These are phyloP conservation scores for Coregonus clupeaformis DNA, from an alignment of 2,113 vertebrate genomes.

Conservation along the genomic window DNA sequence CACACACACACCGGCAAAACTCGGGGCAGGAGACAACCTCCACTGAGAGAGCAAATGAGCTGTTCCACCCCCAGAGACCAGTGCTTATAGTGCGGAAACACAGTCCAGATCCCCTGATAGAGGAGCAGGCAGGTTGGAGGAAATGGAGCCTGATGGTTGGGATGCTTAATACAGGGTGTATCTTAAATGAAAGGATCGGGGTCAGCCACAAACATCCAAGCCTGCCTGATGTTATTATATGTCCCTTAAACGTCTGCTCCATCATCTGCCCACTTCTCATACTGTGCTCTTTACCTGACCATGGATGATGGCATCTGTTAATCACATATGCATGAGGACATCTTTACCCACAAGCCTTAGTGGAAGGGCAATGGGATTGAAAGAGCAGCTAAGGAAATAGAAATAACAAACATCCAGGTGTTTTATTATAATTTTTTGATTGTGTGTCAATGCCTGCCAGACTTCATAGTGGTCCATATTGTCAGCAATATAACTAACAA, in stretches of 20 bases:
- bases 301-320: neutral
- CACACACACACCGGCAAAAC: slow-evolving; percentile 20
- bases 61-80: slow-evolving; percentile 50
- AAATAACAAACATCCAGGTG: too few relatives aligned
- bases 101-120: slow-evolving; percentile 17
- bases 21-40: slow-evolving; percentile 47
- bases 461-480: too few relatives aligned
- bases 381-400: too few relatives aligned
- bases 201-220: slow-evolving; percentile 36
- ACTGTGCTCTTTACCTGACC: neutral
- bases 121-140: slow-evolving; percentile 18
- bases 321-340: neutral
- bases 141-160: slow-evolving; percentile 27
- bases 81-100: slow-evolving; percentile 36
- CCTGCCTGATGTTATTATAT: slow-evolving; percentile 10
- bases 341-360: too few relatives aligned
- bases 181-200: slow-evolving; percentile 36
- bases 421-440: too few relatives aligned
- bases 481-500: too few relatives aligned
- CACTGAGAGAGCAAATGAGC: slow-evolving; percentile 56
- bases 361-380: too few relatives aligned
- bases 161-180: slow-evolving; percentile 23
- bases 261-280: neutral
- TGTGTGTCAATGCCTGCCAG: too few relatives aligned
- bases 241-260: slow-evolving; percentile 9